Percentiles rank a stretch among this genome's conserved stretches.
Conservation (phyloP, 2,113 vertebrate species). For the Stegastes partitus region DNA sequence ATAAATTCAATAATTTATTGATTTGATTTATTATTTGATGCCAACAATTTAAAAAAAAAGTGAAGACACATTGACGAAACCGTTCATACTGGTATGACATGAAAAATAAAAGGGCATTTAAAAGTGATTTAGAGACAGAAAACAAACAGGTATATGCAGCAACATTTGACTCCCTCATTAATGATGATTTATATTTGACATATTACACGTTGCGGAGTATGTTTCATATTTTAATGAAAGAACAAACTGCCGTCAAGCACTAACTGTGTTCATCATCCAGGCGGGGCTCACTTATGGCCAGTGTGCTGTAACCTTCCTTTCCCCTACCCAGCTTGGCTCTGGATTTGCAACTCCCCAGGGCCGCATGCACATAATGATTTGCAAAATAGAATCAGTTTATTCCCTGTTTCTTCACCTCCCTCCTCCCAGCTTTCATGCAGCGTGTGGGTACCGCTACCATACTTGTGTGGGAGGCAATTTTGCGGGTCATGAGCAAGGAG, state of each 20-base stretch:
- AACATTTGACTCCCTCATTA: not conserved
- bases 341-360: conserved; percentile 12
- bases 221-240: not conserved
- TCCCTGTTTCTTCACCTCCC: conserved; percentile 22
- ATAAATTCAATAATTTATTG: too few species aligned
- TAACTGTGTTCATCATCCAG: conserved; percentile 2
- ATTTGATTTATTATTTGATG: too few species aligned
- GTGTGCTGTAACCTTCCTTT: conserved; percentile 2
- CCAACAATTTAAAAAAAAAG: too few species aligned
- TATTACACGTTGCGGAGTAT: not conserved
- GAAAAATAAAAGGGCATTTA: too few species aligned
- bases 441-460: conserved; percentile 13
- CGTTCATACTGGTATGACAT: too few species aligned
- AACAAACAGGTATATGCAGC: too few species aligned
- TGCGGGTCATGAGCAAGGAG: conserved; percentile 51
- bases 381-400: conserved; percentile 47
- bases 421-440: conserved; percentile 12
- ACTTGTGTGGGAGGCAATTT: conserved; percentile 55
- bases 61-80: too few species aligned
- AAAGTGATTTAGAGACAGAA: too few species aligned
- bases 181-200: not conserved
- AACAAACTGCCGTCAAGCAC: not conserved
- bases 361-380: conserved; percentile 27
- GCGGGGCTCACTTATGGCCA: not conserved
- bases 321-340: not conserved